Base-by-base conservation (phyloP, 2,113 vertebrate genomes). In the Carassius carassius region DNA sequence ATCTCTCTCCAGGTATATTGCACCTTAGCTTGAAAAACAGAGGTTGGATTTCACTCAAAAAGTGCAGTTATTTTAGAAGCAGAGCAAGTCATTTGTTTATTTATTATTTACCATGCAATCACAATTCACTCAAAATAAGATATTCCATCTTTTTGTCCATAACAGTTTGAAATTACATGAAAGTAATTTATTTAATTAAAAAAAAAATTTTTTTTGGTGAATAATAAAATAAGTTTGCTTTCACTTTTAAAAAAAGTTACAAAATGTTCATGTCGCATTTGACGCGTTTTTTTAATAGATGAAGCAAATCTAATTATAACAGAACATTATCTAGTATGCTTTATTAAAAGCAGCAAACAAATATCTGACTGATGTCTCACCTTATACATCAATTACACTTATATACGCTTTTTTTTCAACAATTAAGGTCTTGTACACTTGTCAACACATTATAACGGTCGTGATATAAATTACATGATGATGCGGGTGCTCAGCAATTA, bases 361-460 rank as follows among this genome's bases (percentile, higher is more conserved):
- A 69, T 16, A 62, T 35, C 23, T 67, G 19, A 67, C 17, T 81
- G 12, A 69, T 51, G 60, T 25, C n/a, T 69, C 25, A 21, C n/a
- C 23, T 69, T 80, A 4, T 67, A 51, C 19, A 47, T 5, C 9
- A 41, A 62, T 29, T 29, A 29, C 29, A 29, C 29, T 29, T 29
- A 29, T 29, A 29, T 29, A 29, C 29, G 2, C 1, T 29, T 8
- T 49, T 56, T 13, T 0, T 1, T 58, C 4, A 14, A n/a, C 51
- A 25, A 72, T 82, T 29, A 72, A 41, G 21, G 65, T 41, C 79
- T 51, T 51, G 17, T 9, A 21, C 79, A 32, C 78, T 69, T 72
- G 11, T 56, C 81, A 82, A 82, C 49, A 72, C 81, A 72, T 72
- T 72, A 70, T 79, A 25, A 35, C 32, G 32, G 32, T 37, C 11